These are phyloP conservation scores for Leuctra nigra DNA, from an alignment of 2,888 invertebrate genomes.

Conservation along the genomic window DNA sequence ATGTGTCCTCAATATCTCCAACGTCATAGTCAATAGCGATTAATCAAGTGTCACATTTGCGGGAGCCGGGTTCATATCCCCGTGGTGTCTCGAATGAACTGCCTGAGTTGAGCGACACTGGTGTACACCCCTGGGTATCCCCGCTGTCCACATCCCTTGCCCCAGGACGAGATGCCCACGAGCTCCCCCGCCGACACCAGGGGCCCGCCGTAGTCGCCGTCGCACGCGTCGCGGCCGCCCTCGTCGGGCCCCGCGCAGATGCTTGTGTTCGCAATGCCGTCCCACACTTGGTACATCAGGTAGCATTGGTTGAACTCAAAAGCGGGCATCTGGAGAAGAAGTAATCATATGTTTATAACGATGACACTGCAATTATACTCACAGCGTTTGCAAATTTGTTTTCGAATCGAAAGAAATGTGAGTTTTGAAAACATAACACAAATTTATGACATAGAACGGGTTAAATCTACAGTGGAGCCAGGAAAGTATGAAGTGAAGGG, in stretches of 20 bases:
- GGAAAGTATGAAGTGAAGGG: too few species aligned
- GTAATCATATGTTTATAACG: too few species aligned
- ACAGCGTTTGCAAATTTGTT: neutral
- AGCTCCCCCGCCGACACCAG: neutral
- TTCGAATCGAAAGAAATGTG: neutral
- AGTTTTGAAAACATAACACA: too few species aligned
- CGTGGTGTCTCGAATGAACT: neutral
- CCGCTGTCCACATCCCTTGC: neutral
- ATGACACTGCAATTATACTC: too few species aligned
- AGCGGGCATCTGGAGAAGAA: neutral
- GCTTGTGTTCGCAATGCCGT: neutral
- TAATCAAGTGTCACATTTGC: too few species aligned
- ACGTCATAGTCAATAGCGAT: too few species aligned
- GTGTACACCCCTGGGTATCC: constrained; percentile 2
- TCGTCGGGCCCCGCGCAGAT: neutral
- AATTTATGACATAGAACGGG: too few species aligned
- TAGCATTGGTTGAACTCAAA: neutral
- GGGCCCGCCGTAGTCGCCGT: neutral
- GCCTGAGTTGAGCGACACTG: neutral
- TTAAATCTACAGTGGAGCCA: too few species aligned
- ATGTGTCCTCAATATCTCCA: too few species aligned
- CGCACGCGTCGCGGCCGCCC: neutral
- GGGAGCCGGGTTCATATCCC: neutral
- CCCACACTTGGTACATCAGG: neutral
- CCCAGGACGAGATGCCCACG: neutral